A percentile compares a stretch with the other conserved stretches of the same genome.
phyloP scores from a whole-genome alignment of 2,797 vertebrate species.

The Enteromius treurensis region DNA sequence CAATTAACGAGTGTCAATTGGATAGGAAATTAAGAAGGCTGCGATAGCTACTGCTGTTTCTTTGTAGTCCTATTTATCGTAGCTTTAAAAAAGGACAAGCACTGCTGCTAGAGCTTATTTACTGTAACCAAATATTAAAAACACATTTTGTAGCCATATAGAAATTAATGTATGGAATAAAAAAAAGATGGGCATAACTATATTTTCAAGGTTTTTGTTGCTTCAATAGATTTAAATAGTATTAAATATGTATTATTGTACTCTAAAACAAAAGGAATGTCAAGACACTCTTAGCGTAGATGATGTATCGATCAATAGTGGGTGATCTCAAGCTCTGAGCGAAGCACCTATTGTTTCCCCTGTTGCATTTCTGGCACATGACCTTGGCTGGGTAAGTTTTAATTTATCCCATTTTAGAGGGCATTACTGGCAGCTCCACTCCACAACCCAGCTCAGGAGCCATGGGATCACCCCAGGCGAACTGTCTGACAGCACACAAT shows the following conservation, averaged over 20 bases:
- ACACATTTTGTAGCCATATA: background rate
- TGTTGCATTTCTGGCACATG: constrained; percentile 67
- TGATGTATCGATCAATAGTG: background rate
- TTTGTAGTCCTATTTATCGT: background rate
- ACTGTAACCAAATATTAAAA: background rate
- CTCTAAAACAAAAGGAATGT: background rate
- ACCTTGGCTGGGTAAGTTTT: constrained; percentile 74
- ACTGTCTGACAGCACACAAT: constrained; percentile 75
- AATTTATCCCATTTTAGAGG: constrained; percentile 74
- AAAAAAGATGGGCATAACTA: background rate
- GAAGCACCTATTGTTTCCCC: constrained; percentile 27
- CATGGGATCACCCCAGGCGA: constrained; percentile 66
- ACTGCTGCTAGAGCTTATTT: background rate
- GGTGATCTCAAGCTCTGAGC: background rate
- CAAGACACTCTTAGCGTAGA: background rate
- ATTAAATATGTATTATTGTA: background rate
- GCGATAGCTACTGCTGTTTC: background rate
- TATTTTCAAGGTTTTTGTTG: background rate
- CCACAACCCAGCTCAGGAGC: constrained; percentile 52
- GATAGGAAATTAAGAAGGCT: constrained; percentile 13
- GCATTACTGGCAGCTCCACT: constrained; percentile 66
- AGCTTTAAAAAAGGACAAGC: background rate
- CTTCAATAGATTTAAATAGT: background rate
- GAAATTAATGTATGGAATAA: background rate
- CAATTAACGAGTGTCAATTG: constrained; percentile 73